A percentile compares a stretch with the other conserved stretches of the same genome.
These are phyloP conservation scores for Ifrita kowaldi DNA, from an alignment of 2,113 vertebrate species.

Conservation along the genomic window DNA sequence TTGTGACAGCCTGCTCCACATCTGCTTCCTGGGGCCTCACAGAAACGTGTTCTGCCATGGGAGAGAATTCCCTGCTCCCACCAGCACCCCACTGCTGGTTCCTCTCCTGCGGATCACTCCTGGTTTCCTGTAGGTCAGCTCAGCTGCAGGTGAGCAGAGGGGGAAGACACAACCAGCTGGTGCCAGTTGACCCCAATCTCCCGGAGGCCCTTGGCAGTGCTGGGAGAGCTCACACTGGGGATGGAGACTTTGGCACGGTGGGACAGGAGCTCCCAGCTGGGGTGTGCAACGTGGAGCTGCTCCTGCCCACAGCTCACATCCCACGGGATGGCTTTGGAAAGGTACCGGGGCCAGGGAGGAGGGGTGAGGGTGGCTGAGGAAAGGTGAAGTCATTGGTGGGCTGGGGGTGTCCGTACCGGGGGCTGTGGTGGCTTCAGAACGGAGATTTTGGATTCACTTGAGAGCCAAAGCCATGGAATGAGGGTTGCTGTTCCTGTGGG, in stretches of 20 bases:
- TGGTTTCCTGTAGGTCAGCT: background rate
- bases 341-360: background rate
- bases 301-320: rapidly evolving
- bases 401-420: rapidly evolving
- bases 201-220: background rate
- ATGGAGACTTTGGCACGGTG: rapidly evolving
- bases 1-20: background rate
- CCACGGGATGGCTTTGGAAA: rapidly evolving
- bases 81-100: background rate
- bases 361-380: background rate
- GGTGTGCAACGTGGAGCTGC: background rate
- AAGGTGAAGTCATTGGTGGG: rapidly evolving
- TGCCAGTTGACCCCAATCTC: background rate
- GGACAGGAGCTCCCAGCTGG: background rate
- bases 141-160: background rate
- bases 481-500: background rate
- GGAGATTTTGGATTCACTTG: background rate
- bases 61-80: background rate
- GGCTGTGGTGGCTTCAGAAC: background rate
- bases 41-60: rapidly evolving
- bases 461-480: background rate
- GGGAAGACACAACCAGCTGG: background rate
- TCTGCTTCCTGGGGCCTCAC: background rate
- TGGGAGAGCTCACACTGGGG: background rate
- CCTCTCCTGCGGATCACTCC: background rate